A percentile compares a stretch with the other conserved stretches of the same genome.
These are phyloP conservation scores for Mythimna pallens DNA, from an alignment of 2,888 invertebrate species.

Conservation along the genomic window DNA sequence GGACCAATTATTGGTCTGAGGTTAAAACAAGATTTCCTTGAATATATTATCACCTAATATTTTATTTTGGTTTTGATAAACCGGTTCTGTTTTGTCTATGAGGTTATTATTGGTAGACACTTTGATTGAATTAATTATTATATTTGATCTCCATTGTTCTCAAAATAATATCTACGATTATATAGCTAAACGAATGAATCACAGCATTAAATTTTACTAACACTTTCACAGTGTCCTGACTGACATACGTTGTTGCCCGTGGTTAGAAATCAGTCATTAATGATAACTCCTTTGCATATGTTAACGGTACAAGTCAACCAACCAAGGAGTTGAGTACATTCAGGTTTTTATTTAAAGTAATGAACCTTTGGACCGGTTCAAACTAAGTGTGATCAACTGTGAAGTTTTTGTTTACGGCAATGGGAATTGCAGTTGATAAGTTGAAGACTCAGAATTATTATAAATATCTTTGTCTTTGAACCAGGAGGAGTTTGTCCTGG, in stretches of 20 bases:
- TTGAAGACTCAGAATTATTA: neutral
- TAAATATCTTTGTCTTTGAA: neutral
- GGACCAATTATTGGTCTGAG: too few relatives aligned
- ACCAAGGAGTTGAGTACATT: neutral
- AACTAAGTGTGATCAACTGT: conserved; percentile 13
- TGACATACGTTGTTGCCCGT: neutral
- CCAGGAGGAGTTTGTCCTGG: too few relatives aligned
- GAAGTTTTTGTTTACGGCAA: conserved; percentile 27
- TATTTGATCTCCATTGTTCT: neutral
- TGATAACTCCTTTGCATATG: conserved; percentile 4
- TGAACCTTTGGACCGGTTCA: conserved; percentile 16
- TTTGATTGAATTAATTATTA: neutral
- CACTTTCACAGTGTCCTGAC: neutral
- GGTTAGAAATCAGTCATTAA: conserved; percentile 18
- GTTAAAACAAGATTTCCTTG: neutral
- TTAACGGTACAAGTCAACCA: conserved; percentile 19
- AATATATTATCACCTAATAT: neutral
- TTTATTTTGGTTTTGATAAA: conserved; percentile 4
- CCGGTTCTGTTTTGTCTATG: neutral
- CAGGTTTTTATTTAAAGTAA: conserved; percentile 23
- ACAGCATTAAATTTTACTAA: neutral
- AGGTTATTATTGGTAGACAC: neutral
- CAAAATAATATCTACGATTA: neutral
- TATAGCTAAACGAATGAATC: neutral
- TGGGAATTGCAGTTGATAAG: conserved; percentile 28